Base-by-base conservation (phyloP, 2,113 vertebrate genomes). In the Mustelus asterias region DNA sequence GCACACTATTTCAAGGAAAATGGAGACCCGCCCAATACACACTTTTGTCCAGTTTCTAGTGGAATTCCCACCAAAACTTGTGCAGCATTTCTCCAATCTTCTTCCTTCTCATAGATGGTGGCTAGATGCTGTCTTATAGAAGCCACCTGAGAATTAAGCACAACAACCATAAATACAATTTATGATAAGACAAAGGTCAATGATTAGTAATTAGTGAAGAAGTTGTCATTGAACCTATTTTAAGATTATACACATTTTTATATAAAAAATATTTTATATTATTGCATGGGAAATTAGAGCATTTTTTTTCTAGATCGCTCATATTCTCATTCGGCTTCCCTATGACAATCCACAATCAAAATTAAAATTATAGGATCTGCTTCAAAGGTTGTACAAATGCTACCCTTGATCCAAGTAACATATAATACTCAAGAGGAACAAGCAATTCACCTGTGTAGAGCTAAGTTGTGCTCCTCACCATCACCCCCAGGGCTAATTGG, bases 101-200 rank as follows among this genome's bases (percentile, higher is more conserved):
- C 99, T 96, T 99, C 99, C 95, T 99, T 99, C 97, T 99, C 99
- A 97, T 99, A 99, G 97, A 99, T 99, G n/a, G 99, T 99, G 96
- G 99, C 99, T 97, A 99, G 98, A 97, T 99, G 99, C 96, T 99
- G 99, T 97, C 99, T 98, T 97, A 99, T 99, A 26, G 99, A 99
- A 95, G 99, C 99, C 3, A 99, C 99, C 99, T 99, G 96, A 33
- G 60, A 26, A 78, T 86, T 48, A 48, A 95, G 5, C 24, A 72
- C 13, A 95, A 72, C 13, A 95, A 44, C 13, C 41, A 95, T 44
- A 37, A 72, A 44, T 0, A 24, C 41, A 48, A 48, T 33, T 60
- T 26, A 90, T 29, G 29, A 16, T 90, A 60, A 54, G 10, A 60
- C 11, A 63, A 90, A 90, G 0, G 58, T 14, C 14, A 54, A 90